A percentile compares a stretch with the other conserved stretches of the same genome.
Evolutionary conservation across 1,140 invertebrate species (phyloP).

Genomic region (Zaprionus capensis): DNA sequence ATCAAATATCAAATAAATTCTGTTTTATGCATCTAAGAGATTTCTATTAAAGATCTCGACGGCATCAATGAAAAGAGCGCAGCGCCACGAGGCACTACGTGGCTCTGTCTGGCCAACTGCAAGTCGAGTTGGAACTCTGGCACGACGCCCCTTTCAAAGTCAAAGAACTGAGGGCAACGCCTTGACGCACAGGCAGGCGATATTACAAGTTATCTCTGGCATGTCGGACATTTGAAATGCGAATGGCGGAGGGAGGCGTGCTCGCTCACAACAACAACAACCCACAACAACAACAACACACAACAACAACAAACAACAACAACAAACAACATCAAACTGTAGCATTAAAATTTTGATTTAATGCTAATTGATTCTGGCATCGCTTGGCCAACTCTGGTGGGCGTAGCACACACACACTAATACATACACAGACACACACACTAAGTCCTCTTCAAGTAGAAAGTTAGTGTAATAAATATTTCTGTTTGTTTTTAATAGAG

Average conservation of each 20-base stretch:
- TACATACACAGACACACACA: conserved; percentile 8
- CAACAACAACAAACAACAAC: background rate
- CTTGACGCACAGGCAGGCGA: conserved; percentile 18
- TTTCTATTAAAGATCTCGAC: conserved; percentile 52
- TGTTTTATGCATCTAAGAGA: conserved; percentile 35
- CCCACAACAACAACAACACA: background rate
- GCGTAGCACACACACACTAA: conserved; percentile 36
- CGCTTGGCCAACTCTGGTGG: conserved; percentile 45
- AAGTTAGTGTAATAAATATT: conserved; percentile 52
- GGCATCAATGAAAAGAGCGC: background rate
- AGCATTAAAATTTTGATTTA: conserved; percentile 72
- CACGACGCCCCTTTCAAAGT: conserved; percentile 29
- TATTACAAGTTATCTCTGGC: conserved; percentile 40
- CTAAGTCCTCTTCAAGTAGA: conserved; percentile 2
- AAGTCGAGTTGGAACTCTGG: conserved; percentile 11
- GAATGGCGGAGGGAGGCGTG: conserved; percentile 16
- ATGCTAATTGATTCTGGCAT: conserved; percentile 73
- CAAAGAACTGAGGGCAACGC: conserved; percentile 51
- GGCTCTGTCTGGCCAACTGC: background rate
- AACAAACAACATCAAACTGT: conserved; percentile 13
- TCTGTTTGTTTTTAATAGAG: conserved; percentile 11
- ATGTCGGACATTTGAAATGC: conserved; percentile 37
- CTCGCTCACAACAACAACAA: background rate
- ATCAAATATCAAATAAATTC: conserved; percentile 26
- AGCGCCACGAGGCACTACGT: conserved; percentile 18